Evolutionary conservation across 2,888 invertebrate genomes (phyloP), one percentile per base, ranked within the genome.

Genomic region (Syrphus vitripennis): DNA sequence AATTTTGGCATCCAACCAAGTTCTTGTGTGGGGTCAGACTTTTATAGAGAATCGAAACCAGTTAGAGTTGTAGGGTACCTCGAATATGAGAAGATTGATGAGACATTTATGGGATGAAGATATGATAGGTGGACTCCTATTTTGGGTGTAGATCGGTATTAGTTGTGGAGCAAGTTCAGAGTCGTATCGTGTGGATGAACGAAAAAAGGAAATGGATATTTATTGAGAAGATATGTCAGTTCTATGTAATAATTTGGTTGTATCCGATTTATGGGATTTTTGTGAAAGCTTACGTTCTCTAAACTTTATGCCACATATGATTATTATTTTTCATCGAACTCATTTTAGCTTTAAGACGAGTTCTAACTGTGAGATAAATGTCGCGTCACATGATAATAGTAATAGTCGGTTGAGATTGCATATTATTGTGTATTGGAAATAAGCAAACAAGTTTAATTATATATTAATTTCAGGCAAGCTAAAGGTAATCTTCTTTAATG

Each of bases 81-180:
- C n/a, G n/a, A n/a, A 31, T 31, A 19, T 34, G 59, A 21, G 45
- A 42, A 61, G 53, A 72, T 78, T 45, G 72, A 53, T 31, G 67
- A 19, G 59, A 26, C 55, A 37, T 69, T 72, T 83, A 83, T 45
- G 76, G 83, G 50, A 26, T 26, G 14, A 7, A 67, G 31, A 45
- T 65, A 37, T 31, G 37, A 31, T 19, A 40, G 50, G 42, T 37
- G 24, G 29, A 45, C 63, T 70, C 53, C 70, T 48, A 59, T 29
- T 61, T 53, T 26, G 45, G 55, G 5, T 53, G 5, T 53, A 57
- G 26, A 29, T 42, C n/a, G 14, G 10, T 55, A 14, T 37, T 37
- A n/a, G 21, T 67, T 72, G 48, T 79, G n/a, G 72, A 31, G 37
- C 70, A 78, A 70, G 77, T 77, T 77, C 29, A 61, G 14, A 40